Percentiles rank a stretch among this genome's conserved stretches.
phyloP scores from a whole-genome alignment of 2,113 vertebrate genomes.

The Heterochromis multidens region DNA sequence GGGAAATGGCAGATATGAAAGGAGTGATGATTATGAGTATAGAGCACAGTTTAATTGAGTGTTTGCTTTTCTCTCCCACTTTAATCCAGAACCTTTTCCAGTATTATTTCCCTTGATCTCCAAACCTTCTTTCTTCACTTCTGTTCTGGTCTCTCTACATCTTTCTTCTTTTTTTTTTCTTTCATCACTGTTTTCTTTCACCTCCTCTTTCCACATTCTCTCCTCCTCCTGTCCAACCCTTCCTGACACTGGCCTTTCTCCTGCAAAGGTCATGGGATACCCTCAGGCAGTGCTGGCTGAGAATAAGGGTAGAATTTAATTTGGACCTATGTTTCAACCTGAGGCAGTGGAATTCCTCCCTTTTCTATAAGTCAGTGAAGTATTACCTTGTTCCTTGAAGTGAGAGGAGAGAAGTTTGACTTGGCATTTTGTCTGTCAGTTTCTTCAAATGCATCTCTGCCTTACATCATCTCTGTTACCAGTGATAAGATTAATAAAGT shows the following conservation, averaged over 20 bases:
- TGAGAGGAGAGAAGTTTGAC: neutral
- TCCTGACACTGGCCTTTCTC: conserved; percentile 33
- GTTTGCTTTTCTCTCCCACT: conserved; percentile 11
- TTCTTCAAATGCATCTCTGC: conserved; percentile 7
- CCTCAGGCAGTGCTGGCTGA: conserved; percentile 22
- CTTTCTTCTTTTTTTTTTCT: neutral
- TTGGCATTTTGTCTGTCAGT: conserved; percentile 14
- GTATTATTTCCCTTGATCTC: neutral
- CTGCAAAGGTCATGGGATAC: conserved; percentile 35
- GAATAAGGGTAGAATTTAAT: conserved; percentile 48
- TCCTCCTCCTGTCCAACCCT: neutral
- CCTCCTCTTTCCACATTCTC: neutral
- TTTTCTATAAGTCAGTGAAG: conserved; percentile 43
- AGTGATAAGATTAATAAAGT: conserved; percentile 20
- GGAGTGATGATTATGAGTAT: conserved; percentile 5
- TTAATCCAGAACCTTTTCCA: neutral
- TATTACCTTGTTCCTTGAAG: conserved; percentile 24
- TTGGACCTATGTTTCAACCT: conserved; percentile 47
- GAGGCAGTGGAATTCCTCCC: conserved; percentile 26
- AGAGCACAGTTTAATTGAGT: neutral
- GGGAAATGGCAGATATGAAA: conserved; percentile 25
- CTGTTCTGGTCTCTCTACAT: neutral
- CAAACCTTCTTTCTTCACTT: neutral
- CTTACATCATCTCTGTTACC: neutral
- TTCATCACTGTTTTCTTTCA: neutral